Conservation (phyloP, 2,888 invertebrate species). For the Philhelius pedissequus region DNA sequence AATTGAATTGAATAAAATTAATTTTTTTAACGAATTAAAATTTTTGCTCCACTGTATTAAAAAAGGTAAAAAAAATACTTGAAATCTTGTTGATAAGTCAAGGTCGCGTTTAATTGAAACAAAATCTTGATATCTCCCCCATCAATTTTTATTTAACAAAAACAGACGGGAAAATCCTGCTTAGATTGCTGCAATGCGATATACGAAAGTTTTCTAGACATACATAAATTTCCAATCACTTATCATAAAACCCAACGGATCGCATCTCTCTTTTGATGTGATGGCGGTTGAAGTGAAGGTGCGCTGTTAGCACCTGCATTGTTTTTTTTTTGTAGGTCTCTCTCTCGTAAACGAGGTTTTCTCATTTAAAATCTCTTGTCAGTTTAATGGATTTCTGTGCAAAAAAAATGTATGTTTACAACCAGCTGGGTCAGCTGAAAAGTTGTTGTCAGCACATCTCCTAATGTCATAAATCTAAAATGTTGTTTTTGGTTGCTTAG, state of each 20-base stretch:
- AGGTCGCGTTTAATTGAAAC: constrained; percentile 30
- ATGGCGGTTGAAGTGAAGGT: background rate
- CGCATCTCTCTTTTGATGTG: constrained; percentile 19
- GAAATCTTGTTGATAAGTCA: constrained; percentile 43
- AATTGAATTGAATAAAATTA: too few relatives aligned
- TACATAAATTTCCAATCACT: constrained; percentile 60
- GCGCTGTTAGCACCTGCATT: constrained; percentile 38
- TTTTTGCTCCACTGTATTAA: background rate
- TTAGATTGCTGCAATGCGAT: constrained; percentile 38
- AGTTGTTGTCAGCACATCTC: background rate
- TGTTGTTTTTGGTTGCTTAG: background rate
- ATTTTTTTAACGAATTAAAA: background rate
- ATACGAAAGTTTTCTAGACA: constrained; percentile 60
- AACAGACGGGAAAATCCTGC: constrained; percentile 56
- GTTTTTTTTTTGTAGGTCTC: background rate
- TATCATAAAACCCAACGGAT: background rate
- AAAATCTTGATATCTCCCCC: constrained; percentile 32
- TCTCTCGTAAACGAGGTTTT: constrained; percentile 51
- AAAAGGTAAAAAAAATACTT: background rate
- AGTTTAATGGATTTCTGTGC: constrained; percentile 2
- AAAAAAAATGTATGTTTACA: background rate
- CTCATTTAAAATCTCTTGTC: constrained; percentile 17
- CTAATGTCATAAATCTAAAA: background rate
- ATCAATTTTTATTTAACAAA: background rate
- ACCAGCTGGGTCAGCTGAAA: background rate